A percentile compares a stretch with the other conserved stretches of the same genome.
phyloP scores from a whole-genome alignment of 1,140 invertebrate genomes.

The Drosophila lowei region DNA sequence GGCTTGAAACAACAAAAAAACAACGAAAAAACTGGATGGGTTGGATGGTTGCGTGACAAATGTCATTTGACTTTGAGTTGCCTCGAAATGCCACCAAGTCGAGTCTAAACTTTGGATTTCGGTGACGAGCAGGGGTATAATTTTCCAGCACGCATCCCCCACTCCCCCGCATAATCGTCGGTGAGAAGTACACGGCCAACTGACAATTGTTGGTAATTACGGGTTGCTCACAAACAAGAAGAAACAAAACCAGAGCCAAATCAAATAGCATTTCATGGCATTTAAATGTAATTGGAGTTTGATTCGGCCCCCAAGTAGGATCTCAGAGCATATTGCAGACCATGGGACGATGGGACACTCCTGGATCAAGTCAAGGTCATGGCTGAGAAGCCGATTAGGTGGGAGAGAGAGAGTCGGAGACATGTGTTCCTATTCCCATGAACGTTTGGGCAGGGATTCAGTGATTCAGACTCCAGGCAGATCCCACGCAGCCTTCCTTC shows the following conservation, averaged over 20 bases:
- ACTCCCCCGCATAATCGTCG: slow-evolving; percentile 56
- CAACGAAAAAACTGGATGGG: slow-evolving; percentile 21
- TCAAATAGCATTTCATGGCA: slow-evolving; percentile 79
- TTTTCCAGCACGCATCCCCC: slow-evolving; percentile 65
- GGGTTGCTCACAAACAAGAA: slow-evolving; percentile 52
- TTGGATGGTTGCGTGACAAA: slow-evolving; percentile 69
- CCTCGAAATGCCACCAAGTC: slow-evolving; percentile 52
- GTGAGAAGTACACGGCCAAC: slow-evolving; percentile 69
- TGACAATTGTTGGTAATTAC: slow-evolving; percentile 75
- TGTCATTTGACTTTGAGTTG: slow-evolving; percentile 73
- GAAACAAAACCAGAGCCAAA: slow-evolving; percentile 57
- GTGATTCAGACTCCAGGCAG: too few species aligned
- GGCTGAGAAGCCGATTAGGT: too few species aligned
- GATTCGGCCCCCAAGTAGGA: slow-evolving; percentile 33
- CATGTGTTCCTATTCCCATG: too few species aligned
- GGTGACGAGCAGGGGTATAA: slow-evolving; percentile 50
- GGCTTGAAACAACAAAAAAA: slow-evolving; percentile 24
- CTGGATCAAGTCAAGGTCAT: neutral
- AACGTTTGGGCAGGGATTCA: too few species aligned
- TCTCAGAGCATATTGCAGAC: slow-evolving; percentile 12
- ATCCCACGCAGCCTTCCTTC: too few species aligned
- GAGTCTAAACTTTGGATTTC: slow-evolving; percentile 48
- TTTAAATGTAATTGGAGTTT: slow-evolving; percentile 77
- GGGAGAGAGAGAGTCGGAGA: too few species aligned
- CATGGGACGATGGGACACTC: neutral